Conservation (phyloP, 1,140 invertebrate species). For the Zaprionus capensis region DNA sequence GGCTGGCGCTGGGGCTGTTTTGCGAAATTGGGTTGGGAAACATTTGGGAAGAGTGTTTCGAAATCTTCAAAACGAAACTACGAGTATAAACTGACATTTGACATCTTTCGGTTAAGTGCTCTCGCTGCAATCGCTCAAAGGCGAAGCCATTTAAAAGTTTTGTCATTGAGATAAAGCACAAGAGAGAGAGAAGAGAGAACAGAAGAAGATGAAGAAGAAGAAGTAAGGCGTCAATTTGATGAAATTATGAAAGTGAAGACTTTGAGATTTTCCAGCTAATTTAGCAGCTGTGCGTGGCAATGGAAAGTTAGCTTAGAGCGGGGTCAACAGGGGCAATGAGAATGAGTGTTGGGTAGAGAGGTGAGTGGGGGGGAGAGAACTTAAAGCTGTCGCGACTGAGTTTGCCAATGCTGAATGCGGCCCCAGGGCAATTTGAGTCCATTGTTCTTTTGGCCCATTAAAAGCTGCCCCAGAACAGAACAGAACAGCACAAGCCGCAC, state of each 20-base stretch:
- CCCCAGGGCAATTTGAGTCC: slow-evolving; percentile 60
- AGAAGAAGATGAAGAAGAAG: slow-evolving; percentile 13
- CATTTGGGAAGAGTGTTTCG: slow-evolving; percentile 22
- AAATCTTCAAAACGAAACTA: slow-evolving; percentile 28
- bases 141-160: slow-evolving; percentile 70
- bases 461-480: slow-evolving; percentile 64
- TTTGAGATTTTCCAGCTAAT: slow-evolving; percentile 63
- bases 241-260: slow-evolving; percentile 53
- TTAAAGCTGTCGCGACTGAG: neutral
- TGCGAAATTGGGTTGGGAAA: slow-evolving; percentile 41
- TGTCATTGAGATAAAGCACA: slow-evolving; percentile 57
- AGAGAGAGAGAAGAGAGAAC: neutral
- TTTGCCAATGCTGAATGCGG: slow-evolving; percentile 27
- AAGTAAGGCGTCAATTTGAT: slow-evolving; percentile 43
- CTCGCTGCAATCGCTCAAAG: slow-evolving; percentile 72
- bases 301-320: slow-evolving; percentile 18
- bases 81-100: slow-evolving; percentile 60
- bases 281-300: slow-evolving; percentile 46
- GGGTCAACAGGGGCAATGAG: slow-evolving; percentile 8
- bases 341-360: neutral
- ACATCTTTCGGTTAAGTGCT: slow-evolving; percentile 69
- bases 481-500: slow-evolving; percentile 75
- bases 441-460: slow-evolving; percentile 73
- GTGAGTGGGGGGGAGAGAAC: neutral
- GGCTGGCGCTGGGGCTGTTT: neutral